phyloP scores from a whole-genome alignment of 2,888 invertebrate species.

The Hirtodrosophila trivittata region DNA sequence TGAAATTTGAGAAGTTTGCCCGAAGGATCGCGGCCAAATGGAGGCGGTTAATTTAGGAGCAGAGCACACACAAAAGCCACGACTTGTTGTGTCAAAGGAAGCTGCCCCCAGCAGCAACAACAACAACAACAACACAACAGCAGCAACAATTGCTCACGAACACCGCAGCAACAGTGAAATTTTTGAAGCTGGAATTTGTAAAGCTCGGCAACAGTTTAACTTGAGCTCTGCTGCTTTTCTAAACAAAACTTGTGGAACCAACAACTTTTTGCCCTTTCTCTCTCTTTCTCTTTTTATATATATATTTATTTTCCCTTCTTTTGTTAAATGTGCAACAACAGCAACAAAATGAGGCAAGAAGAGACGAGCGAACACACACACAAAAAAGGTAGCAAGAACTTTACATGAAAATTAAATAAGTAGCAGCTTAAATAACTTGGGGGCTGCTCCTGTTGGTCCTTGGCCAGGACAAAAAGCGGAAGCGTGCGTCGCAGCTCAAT shows the following conservation, averaged over 20 bases:
- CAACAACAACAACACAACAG: conserved; percentile 13
- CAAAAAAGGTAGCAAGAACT: conserved; percentile 26
- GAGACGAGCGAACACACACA: no score
- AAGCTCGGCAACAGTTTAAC: conserved; percentile 25
- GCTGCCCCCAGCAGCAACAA: conserved; percentile 35
- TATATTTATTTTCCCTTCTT: no score
- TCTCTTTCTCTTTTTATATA: no score
- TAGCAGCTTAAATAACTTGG: conserved; percentile 74
- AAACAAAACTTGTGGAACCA: conserved; percentile 30
- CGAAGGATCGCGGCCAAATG: conserved; percentile 24
- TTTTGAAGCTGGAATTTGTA: conserved; percentile 28
- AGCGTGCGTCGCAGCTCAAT: conserved; percentile 41
- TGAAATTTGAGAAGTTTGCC: conserved; percentile 21
- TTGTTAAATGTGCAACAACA: no score
- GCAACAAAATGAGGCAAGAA: no score
- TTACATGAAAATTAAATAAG: conserved; percentile 80
- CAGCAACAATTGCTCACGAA: conserved; percentile 3
- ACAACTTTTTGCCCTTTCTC: not conserved
- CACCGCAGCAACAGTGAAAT: conserved; percentile 3
- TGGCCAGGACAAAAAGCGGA: conserved; percentile 14
- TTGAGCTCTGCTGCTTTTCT: conserved; percentile 14
- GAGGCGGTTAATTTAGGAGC: conserved; percentile 7
- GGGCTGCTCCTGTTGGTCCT: conserved; percentile 6
- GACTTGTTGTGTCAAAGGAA: conserved; percentile 63
- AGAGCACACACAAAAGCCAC: conserved; percentile 48